Conservation (phyloP, 35 echinoderm and acorn worm genomes). For the Ophioderma brevispina region DNA sequence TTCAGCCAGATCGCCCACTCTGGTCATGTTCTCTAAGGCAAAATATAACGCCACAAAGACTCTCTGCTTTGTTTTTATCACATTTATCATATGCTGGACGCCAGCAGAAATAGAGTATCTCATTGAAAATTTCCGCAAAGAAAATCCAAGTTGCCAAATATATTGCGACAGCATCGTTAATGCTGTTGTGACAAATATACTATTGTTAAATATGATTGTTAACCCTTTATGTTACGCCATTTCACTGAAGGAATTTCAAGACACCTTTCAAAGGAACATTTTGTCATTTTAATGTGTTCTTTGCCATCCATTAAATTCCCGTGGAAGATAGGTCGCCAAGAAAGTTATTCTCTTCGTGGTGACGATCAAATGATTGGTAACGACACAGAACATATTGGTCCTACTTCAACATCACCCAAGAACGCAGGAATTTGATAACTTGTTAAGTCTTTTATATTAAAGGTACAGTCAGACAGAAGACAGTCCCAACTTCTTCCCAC, state of each 20-base stretch:
- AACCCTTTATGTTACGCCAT: conserved; percentile 50
- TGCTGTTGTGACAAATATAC: background rate
- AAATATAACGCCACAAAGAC: conserved; percentile 90
- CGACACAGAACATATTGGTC: too few relatives aligned
- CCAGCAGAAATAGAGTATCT: conserved; percentile 75
- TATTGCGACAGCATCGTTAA: background rate
- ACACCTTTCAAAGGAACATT: background rate
- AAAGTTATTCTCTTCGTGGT: too few relatives aligned
- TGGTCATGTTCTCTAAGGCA: conserved; percentile 29
- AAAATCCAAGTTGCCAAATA: background rate
- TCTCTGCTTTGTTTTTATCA: conserved; percentile 75
- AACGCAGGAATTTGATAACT: too few relatives aligned
- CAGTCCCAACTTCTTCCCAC: too few relatives aligned
- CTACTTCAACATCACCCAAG: too few relatives aligned
- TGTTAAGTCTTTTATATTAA: too few relatives aligned
- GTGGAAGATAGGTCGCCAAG: too few relatives aligned
- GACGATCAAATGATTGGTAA: too few relatives aligned
- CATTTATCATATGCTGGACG: conserved; percentile 85
- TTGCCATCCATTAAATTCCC: too few relatives aligned
- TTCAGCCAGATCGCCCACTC: background rate
- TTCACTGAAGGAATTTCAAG: conserved; percentile 30
- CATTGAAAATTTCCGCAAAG: conserved; percentile 58
- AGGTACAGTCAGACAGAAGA: too few relatives aligned
- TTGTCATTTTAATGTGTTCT: too few relatives aligned
- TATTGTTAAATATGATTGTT: conserved; percentile 33